Conservation (phyloP, 2,888 invertebrate species). For the Archaeoteleia sp. region DNA sequence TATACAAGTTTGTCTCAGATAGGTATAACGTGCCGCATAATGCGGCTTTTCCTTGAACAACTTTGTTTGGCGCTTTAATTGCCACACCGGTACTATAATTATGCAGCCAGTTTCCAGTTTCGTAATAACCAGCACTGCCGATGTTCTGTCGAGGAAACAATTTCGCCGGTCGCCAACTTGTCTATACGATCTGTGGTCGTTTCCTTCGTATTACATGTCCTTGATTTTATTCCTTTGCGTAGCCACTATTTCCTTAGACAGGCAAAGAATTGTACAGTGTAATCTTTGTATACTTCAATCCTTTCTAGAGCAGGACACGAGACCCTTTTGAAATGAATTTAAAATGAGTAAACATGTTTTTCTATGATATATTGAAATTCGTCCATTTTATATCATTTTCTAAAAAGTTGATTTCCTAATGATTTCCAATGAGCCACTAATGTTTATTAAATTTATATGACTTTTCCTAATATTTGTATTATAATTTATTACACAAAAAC, state of each 20-base stretch:
- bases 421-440: no score
- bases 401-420: no score
- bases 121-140: slow-evolving; percentile 34
- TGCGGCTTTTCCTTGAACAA: slow-evolving; percentile 41
- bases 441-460: no score
- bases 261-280: not conserved
- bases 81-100: slow-evolving; percentile 47
- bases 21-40: slow-evolving; percentile 28
- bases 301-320: no score
- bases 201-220: slow-evolving; percentile 17
- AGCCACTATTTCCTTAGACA: no score
- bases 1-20: slow-evolving; percentile 9
- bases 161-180: slow-evolving; percentile 30
- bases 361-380: no score
- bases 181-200: slow-evolving; percentile 18
- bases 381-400: no score
- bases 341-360: no score
- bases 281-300: no score
- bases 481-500: no score
- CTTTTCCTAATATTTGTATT: no score
- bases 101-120: slow-evolving; percentile 45
- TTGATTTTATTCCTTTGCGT: not conserved
- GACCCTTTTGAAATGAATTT: no score
- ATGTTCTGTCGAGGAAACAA: slow-evolving; percentile 33
- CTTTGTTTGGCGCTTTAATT: slow-evolving; percentile 54